Base-by-base conservation (phyloP, 2,888 invertebrate species). In the Tillus elongatus region DNA sequence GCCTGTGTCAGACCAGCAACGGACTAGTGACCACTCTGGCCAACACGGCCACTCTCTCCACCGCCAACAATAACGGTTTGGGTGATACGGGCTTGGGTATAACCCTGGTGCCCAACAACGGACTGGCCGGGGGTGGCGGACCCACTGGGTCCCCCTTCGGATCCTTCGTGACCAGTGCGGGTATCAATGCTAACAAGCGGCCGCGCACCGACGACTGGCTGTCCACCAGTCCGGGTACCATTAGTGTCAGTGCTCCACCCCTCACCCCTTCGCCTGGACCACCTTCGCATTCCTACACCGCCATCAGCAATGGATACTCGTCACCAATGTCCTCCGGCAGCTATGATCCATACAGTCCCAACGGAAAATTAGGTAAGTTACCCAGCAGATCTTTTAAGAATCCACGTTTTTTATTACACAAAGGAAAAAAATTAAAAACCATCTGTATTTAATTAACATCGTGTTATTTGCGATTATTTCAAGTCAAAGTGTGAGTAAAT, bases 271-370 rank as follows among this genome's bases (percentile, higher is more conserved):
- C 77, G 9, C 79, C 79, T 36, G 72, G 72, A 28, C 76, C 78
- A 8, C 73, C 66, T 14, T 51, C 56, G 13, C 63, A 67, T 49
- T 64, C 72, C 41, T 75, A 72, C 58, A 64, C 66, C 19, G 60
- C 62, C 40, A 72, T 74, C 48, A 77, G 75, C 59, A 84, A 85
- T 56, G 88, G 88, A 37, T 89, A 87, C 65, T 82, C 86, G 35
- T 87, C 87, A 49, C 87, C 88, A 12, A 77, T 87, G 72, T 87
- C 86, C 36, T 82, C 85, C 11, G 80, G 86, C 65, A 88, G 87
- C 75, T 89, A 88, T 70, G 88, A 88, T 54, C 86, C 87, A 2
- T 88, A 88, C 66, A 88, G 87, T 70, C 88, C 88, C 48, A 86
- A 84, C 67, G 86, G 85, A 58, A 88, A 87, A 75, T 77, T 84